These are phyloP conservation scores for Drosophila putrida DNA, from an alignment of 2,888 invertebrate species.

Conservation along the genomic window DNA sequence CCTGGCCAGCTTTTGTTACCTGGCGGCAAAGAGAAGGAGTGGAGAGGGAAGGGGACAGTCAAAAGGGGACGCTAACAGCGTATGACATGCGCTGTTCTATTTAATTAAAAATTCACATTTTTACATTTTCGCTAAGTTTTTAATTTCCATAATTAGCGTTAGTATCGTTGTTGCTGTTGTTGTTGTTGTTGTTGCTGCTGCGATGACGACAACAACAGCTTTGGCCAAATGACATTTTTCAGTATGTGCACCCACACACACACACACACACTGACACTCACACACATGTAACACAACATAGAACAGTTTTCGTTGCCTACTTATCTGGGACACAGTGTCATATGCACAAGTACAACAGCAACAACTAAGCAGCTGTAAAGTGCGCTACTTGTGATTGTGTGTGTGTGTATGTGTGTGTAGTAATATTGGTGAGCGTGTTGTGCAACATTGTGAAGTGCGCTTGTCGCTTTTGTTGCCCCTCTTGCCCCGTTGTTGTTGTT, in stretches of 20 bases:
- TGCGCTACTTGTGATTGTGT: constrained; percentile 41
- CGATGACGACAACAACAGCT: constrained; percentile 19
- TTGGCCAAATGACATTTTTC: constrained; percentile 56
- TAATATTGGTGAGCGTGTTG: constrained; percentile 54
- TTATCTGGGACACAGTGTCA: constrained; percentile 73
- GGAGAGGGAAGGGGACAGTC: neutral
- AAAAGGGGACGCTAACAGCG: constrained; percentile 12
- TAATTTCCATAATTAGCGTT: constrained; percentile 80
- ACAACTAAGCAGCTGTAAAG: constrained; percentile 64
- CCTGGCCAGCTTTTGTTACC: constrained; percentile 60
- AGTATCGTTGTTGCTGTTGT: constrained; percentile 33
- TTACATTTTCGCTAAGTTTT: constrained; percentile 76
- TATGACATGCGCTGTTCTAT: constrained; percentile 60
- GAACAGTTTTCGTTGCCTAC: constrained; percentile 71
- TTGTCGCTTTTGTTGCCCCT: constrained; percentile 50
- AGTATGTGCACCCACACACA: constrained; percentile 35
- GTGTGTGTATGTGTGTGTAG: constrained; percentile 21
- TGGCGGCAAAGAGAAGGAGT: constrained; percentile 12
- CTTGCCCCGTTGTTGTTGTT: constrained; percentile 20
- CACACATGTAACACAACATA: constrained; percentile 18
- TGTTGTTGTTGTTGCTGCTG: constrained; percentile 3
- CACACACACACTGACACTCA: constrained; percentile 18
- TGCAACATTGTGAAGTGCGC: constrained; percentile 62
- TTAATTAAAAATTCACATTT: constrained; percentile 79
- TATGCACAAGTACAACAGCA: constrained; percentile 28